These are phyloP conservation scores for Eriosoma lanigerum DNA, from an alignment of 1,140 invertebrate species.

Conservation along the genomic window DNA sequence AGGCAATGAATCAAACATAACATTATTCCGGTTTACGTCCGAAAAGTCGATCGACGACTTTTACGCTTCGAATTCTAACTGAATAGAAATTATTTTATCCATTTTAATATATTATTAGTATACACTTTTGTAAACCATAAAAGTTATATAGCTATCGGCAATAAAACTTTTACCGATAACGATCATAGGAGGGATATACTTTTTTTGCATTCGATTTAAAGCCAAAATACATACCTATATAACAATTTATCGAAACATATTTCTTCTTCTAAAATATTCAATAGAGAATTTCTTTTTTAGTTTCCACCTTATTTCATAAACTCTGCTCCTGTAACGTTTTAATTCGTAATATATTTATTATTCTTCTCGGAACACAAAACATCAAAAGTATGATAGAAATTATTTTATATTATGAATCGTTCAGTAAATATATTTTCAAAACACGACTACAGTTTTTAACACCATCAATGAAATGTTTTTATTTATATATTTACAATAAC, in stretches of 20 bases:
- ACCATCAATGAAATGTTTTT: too few relatives aligned
- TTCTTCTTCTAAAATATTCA: not conserved
- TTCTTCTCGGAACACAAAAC: too few relatives aligned
- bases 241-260: conserved; percentile 7
- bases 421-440: too few relatives aligned
- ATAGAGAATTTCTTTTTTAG: not conserved
- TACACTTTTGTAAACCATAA: not conserved
- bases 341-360: too few relatives aligned
- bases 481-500: too few relatives aligned
- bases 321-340: too few relatives aligned
- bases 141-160: conserved; percentile 1
- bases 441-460: too few relatives aligned
- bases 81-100: conserved; percentile 26
- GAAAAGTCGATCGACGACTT: conserved; percentile 15
- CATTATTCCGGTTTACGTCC: not conserved
- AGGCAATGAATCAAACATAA: conserved; percentile 8
- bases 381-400: too few relatives aligned
- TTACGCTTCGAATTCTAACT: conserved; percentile 14
- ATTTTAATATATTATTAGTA: not conserved
- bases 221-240: too few relatives aligned
- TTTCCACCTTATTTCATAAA: not conserved
- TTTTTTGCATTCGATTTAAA: conserved; percentile 1
- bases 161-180: conserved; percentile 32
- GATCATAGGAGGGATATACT: not conserved
- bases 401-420: too few relatives aligned